phyloP scores from a whole-genome alignment of 2,888 invertebrate genomes.

The Heteropelma amictum region DNA sequence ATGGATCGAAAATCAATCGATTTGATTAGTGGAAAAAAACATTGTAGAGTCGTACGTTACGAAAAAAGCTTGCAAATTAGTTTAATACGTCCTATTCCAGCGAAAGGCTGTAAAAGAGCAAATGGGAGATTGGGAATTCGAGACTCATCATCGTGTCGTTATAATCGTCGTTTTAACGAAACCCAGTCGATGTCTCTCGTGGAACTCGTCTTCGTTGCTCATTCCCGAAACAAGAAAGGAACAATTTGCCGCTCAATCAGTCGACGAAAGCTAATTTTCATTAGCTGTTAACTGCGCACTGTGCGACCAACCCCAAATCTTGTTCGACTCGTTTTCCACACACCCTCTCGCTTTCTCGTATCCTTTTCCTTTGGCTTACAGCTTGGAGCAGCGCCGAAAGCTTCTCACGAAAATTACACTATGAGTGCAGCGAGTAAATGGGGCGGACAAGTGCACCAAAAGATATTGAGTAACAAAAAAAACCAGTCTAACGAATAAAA shows the following conservation, averaged over 20 bases:
- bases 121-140: slow-evolving; percentile 38
- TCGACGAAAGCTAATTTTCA: slow-evolving; percentile 78
- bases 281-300: slow-evolving; percentile 76
- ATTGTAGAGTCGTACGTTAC: no score
- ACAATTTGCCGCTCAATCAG: slow-evolving; percentile 78
- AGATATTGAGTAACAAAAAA: not conserved
- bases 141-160: slow-evolving; percentile 56
- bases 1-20: no score
- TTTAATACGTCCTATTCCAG: not conserved
- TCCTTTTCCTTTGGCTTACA: slow-evolving; percentile 53
- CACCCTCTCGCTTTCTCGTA: slow-evolving; percentile 46
- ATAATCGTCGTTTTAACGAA: slow-evolving; percentile 69
- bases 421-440: slow-evolving; percentile 42
- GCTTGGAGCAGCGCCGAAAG: slow-evolving; percentile 56
- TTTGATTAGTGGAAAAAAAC: no score
- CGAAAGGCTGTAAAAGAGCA: not conserved
- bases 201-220: slow-evolving; percentile 30
- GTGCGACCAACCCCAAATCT: slow-evolving; percentile 33
- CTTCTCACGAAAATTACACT: slow-evolving; percentile 50
- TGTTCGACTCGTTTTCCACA: slow-evolving; percentile 14
- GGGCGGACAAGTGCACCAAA: slow-evolving; percentile 36
- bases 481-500: not conserved
- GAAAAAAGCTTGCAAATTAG: slow-evolving; percentile 27
- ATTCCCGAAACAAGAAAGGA: slow-evolving; percentile 74
- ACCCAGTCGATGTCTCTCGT: slow-evolving; percentile 41